Evolutionary conservation across 2,888 invertebrate genomes (phyloP), one percentile per base, ranked within the genome.

Genomic region (Agrotis ipsilon): DNA sequence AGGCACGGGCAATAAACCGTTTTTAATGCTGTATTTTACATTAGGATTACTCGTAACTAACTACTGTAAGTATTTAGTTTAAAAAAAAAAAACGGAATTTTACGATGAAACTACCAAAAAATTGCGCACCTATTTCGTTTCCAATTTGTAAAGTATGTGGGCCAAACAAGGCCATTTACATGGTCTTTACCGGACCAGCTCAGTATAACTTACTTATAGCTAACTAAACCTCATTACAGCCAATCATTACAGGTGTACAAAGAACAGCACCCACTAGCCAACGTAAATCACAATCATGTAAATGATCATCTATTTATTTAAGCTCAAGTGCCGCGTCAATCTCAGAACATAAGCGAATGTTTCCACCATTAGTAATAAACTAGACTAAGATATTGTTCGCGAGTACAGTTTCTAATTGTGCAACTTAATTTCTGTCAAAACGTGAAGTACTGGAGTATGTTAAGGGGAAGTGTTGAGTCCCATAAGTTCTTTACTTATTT

Each of bases 401-500:
- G 64, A 48, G 65, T 57, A 68, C 62, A 52, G 68, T 78, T 61
- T 80, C 64, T 81, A 81, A 81, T 74, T 79, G 71, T 69, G 73
- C 73, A 84, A 71, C 81, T 82, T 82, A 81, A 78, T 83, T 82
- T 83, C 84, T 83, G 82, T 81, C 76, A 72, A 64, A 82, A 72
- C 63, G 61, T 63, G 68, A 60, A 75, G 74, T 68, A 68, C 27
- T 73, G 49, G 60, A n/a, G 27, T 14, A 32, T 7, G 14, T 55
- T 55, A 55, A 55, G n/a, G 55, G 54, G 32, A 18, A 54, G 21
- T 39, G 39, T 39, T 11, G 4, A 32, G 7, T 32, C 6, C 7
- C 7, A 6, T 1, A 9, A 1, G 11, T 32, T 32, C 1, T 1
- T 39, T 32, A 9, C 6, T 14, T 52, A 19, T 24, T 52, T 52